Base-by-base conservation (phyloP, 2,888 invertebrate species). In the Choristoneura rosaceana region DNA sequence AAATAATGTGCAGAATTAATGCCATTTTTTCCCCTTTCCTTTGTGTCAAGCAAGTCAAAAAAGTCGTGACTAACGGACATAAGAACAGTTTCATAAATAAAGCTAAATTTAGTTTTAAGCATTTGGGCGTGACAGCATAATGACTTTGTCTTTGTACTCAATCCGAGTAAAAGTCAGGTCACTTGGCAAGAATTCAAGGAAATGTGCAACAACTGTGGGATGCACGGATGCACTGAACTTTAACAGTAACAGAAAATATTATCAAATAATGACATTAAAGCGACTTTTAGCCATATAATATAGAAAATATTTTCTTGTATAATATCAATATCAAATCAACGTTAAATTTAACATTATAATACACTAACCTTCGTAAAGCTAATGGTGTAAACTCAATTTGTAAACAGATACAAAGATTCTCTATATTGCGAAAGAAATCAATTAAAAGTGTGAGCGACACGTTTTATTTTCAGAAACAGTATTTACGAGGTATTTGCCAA, bases 131-230 rank as follows among this genome's bases (percentile, higher is more conserved):
- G 33, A 14, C 3, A 41, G 34, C 71, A 47, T 71, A 63, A 71
- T 71, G 45, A 61, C 45, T 41, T 47, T 4, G 47, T 59, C 68
- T 73, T 69, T 64, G 64, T 61, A 69, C 60, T 43, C 38, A 50
- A 14, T 60, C 25, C 34, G 59, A 50, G 69, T 69, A 64, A 73
- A 73, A 15, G 63, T 38, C 68, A 58, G 43, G 33, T 34, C 59
- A 43, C 17, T 73, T 73, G 73, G 73, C 69, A 17, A 17, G 50
- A 15, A 41, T 59, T 68, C 73, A 73, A 73, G 59, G 58, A 69
- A 41, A 69, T 58, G 25, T 69, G 64, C 59, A 52, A 15, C 14
- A 43, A 67, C 52, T 64, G 59, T 63, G 67, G 14, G 17, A 15
- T 33, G 10, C 60, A 60, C 8, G 60, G 52, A 68, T 33, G 25